Conservation (phyloP, 2,888 invertebrate species). For the Drosophila planitibia region DNA sequence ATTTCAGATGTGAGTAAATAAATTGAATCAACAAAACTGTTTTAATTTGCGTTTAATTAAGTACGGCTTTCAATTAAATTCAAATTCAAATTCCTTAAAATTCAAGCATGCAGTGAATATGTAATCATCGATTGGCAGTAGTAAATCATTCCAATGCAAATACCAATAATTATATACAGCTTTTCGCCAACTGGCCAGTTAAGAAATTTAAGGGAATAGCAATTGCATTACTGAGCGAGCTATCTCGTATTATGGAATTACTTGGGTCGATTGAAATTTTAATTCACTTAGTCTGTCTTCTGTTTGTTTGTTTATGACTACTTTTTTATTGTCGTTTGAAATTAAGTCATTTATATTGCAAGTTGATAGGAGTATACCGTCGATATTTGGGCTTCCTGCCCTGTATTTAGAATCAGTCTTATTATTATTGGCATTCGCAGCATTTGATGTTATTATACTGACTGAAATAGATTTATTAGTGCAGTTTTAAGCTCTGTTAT, state of each 20-base stretch:
- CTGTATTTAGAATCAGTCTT: not conserved
- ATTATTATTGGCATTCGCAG: not conserved
- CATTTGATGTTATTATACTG: not conserved
- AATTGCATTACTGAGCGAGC: not conserved
- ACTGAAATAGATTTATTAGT: not conserved
- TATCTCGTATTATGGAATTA: not conserved
- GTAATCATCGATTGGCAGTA: not conserved
- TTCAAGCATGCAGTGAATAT: not conserved
- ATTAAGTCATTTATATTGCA: not conserved
- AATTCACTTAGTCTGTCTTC: not conserved
- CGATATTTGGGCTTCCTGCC: not conserved
- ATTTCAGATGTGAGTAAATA: not conserved
- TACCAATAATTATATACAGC: not conserved
- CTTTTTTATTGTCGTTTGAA: too few species aligned
- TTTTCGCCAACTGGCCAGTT: not conserved
- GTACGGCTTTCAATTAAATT: not conserved
- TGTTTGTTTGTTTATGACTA: not conserved
- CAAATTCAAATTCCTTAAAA: not conserved
- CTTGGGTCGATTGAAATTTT: not conserved
- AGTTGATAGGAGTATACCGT: not conserved
- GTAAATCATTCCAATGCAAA: not conserved
- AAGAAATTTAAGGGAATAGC: not conserved
- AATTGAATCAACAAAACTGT: not conserved
- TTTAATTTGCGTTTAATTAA: not conserved
- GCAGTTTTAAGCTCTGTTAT: not conserved